These are phyloP conservation scores for Struthio camelus DNA, from an alignment of 2,113 vertebrate genomes.

Conservation along the genomic window DNA sequence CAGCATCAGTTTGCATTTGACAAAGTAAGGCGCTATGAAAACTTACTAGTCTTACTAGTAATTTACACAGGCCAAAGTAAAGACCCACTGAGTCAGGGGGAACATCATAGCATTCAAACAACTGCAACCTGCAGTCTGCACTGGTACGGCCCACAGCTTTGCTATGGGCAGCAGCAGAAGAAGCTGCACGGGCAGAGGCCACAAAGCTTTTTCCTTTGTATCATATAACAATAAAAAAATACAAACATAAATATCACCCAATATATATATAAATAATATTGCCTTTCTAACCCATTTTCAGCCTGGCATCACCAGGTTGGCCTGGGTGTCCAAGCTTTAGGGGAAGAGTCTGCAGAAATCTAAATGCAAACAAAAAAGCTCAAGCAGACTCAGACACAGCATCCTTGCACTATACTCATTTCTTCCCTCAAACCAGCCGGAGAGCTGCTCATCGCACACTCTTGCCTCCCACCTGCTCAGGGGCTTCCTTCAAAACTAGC, in stretches of 20 bases:
- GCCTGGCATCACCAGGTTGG: background rate
- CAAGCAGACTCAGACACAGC: rapidly evolving
- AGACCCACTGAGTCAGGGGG: background rate
- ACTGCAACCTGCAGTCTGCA: background rate
- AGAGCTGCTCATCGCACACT: background rate
- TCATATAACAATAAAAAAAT: background rate
- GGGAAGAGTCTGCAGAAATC: background rate
- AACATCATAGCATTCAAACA: background rate
- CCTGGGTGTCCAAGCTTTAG: background rate
- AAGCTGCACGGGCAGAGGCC: background rate
- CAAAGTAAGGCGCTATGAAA: background rate
- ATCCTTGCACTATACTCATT: background rate
- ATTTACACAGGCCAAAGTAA: background rate
- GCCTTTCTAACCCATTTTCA: background rate
- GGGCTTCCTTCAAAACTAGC: background rate
- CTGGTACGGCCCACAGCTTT: background rate
- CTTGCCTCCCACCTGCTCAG: background rate
- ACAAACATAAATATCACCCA: background rate
- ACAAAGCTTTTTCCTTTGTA: background rate
- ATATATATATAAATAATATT: background rate
- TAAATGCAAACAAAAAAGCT: background rate
- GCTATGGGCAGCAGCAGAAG: background rate
- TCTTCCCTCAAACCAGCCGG: background rate
- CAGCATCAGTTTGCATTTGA: background rate
- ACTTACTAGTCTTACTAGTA: background rate